Percentiles rank a stretch among this genome's conserved stretches.
These are phyloP conservation scores for Pygocentrus nattereri DNA, from an alignment of 2,797 vertebrate species.

Conservation along the genomic window DNA sequence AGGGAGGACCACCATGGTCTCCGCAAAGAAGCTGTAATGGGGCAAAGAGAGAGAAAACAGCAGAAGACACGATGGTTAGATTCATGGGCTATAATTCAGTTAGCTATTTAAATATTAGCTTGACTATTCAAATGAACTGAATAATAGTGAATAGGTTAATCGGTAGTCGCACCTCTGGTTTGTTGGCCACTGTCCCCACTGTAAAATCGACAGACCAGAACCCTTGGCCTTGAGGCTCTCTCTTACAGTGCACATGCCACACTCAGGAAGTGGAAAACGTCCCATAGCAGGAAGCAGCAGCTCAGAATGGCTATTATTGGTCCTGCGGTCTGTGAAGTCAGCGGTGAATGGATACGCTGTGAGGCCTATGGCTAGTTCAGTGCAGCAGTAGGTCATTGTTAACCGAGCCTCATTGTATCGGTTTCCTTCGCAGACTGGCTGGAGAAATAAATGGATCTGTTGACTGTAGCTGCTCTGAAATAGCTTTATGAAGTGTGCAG, in stretches of 20 bases:
- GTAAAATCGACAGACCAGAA: background rate
- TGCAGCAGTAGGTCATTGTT: constrained; percentile 6
- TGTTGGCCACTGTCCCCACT: background rate
- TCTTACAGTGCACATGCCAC: background rate
- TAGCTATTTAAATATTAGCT: too few relatives aligned
- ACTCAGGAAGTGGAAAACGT: constrained; percentile 34
- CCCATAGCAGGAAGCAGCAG: constrained; percentile 33
- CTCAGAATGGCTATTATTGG: constrained; percentile 6
- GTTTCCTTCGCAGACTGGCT: background rate
- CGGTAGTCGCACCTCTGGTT: background rate
- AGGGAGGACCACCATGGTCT: too few relatives aligned
- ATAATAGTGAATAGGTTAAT: too few relatives aligned
- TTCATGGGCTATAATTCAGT: too few relatives aligned
- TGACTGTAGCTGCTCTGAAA: background rate
- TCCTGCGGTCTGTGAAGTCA: background rate
- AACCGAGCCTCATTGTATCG: constrained; percentile 9
- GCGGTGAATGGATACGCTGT: background rate
- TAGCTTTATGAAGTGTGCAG: background rate
- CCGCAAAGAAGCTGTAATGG: too few relatives aligned
- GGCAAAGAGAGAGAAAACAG: too few relatives aligned
- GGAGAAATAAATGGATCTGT: background rate
- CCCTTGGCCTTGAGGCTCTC: background rate
- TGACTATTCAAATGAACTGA: too few relatives aligned
- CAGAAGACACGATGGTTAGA: too few relatives aligned
- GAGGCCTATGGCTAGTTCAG: background rate